Base-by-base conservation (phyloP, 2,113 vertebrate genomes). In the Ibidorhyncha struthersii region DNA sequence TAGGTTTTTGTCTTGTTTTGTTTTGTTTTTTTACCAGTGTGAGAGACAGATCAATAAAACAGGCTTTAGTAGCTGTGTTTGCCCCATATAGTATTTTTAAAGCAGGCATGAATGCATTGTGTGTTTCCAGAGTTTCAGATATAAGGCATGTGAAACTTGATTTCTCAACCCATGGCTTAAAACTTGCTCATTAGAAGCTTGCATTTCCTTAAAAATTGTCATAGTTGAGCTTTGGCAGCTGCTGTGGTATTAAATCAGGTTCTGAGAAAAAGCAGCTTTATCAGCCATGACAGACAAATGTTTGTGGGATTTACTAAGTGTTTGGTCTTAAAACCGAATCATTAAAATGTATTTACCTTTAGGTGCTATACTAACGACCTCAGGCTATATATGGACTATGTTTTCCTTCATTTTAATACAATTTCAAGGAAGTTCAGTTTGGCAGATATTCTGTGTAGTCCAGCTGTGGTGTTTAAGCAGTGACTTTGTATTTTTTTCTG, bases 251-350 rank as follows among this genome's bases (percentile, higher is more conserved):
- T 97, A 93, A 92, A 82, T 92, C 76, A 53, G 53, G 34, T 90
- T 96, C 66, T 95, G 74, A 85, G 80, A 62, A 93, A 92, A 95
- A 92, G n/a, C 72, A 69, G 69, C 56, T 13, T 9, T 90, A 70
- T 95, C 87, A 86, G 12, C 69, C 0, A 0, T 59, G 69, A 71
- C 84, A 94, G 89, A 76, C 63, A 86, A 93, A 79, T 53, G n/a
- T 88, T 91, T 86, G 38, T 91, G 77, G 38, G 74, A 43, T 94
- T 91, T 90, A 74, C 81, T 90, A 61, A 90, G 72, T 80, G 27
- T 82, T 93, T 36, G 1, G 40, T 69, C 47, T 97, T 96, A 91
- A 94, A 95, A 89, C 30, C 58, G 21, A 63, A 71, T 87, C 21
- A 90, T 89, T 87, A 77, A 77, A 93, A 82, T 89, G 5, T 59